These are phyloP conservation scores for Drosophila paucipuncta DNA, from an alignment of 2,888 invertebrate species.

Conservation along the genomic window DNA sequence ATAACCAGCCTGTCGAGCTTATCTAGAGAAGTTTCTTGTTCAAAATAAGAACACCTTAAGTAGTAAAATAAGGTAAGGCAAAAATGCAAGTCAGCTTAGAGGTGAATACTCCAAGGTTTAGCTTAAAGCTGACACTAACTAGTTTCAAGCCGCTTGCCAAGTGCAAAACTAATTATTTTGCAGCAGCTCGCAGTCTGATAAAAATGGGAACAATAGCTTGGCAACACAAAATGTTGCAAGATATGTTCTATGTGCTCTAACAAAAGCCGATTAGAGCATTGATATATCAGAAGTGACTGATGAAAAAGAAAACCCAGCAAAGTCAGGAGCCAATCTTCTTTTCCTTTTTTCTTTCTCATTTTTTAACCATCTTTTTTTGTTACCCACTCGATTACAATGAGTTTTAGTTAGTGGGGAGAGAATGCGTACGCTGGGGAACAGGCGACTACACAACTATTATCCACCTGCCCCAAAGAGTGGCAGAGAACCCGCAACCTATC, in stretches of 20 bases:
- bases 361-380: background rate
- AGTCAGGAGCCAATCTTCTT: constrained; percentile 15
- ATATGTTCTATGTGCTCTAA: constrained; percentile 3
- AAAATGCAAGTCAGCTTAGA: background rate
- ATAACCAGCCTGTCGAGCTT: background rate
- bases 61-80: background rate
- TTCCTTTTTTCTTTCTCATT: background rate
- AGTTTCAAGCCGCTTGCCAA: constrained; percentile 7
- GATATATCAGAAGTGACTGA: constrained; percentile 26
- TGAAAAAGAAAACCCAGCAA: constrained; percentile 26
- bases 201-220: constrained; percentile 2
- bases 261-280: constrained; percentile 46
- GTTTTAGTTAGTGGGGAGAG: constrained; percentile 25
- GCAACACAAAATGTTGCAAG: background rate
- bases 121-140: constrained; percentile 2
- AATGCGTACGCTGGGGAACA: constrained; percentile 7
- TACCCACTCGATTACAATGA: constrained; percentile 39
- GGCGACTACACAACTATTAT: constrained; percentile 42
- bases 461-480: constrained; percentile 47
- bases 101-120: background rate
- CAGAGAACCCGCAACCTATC: constrained; percentile 66
- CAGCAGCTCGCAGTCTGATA: background rate
- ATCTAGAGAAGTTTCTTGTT: background rate
- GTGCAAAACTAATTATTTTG: constrained; percentile 23
- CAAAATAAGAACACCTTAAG: background rate